A percentile compares a stretch with the other conserved stretches of the same genome.
Conservation (phyloP, 64 coral and sea anemone species). For the Pachyseris speciosa region DNA sequence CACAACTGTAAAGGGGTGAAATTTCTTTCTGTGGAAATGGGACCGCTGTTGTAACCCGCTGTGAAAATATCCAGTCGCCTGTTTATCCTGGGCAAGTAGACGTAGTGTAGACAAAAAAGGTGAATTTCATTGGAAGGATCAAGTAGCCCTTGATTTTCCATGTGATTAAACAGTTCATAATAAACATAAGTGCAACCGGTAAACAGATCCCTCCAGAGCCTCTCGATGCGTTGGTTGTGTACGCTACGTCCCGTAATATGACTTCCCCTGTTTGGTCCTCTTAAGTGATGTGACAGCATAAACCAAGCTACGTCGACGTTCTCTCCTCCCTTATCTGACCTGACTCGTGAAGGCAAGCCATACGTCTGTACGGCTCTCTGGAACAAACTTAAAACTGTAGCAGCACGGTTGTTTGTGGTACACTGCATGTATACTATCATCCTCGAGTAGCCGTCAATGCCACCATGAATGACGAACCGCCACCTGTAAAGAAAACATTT, state of each 20-base stretch:
- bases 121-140: background rate
- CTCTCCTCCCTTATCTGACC: constrained; percentile 67
- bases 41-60: background rate
- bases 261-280: constrained; percentile 67
- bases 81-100: constrained; percentile 27
- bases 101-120: constrained; percentile 10
- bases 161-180: constrained; percentile 1
- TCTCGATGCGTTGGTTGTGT: constrained; percentile 47
- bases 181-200: background rate
- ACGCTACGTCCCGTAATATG: constrained; percentile 58
- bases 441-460: background rate
- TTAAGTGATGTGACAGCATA: constrained; percentile 42
- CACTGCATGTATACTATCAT: constrained; percentile 22
- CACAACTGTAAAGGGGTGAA: constrained; percentile 4
- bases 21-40: constrained; percentile 11
- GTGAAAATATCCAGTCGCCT: background rate
- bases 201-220: constrained; percentile 57
- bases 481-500: background rate
- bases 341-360: constrained; percentile 54
- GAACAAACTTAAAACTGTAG: constrained; percentile 40
- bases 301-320: constrained; percentile 53
- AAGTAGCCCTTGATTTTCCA: background rate
- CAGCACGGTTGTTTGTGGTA: constrained; percentile 13
- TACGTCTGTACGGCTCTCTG: constrained; percentile 1
- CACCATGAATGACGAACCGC: constrained; percentile 30